These are phyloP conservation scores for Neuroterus valhalla DNA, from an alignment of 1,140 invertebrate species.

Conservation along the genomic window DNA sequence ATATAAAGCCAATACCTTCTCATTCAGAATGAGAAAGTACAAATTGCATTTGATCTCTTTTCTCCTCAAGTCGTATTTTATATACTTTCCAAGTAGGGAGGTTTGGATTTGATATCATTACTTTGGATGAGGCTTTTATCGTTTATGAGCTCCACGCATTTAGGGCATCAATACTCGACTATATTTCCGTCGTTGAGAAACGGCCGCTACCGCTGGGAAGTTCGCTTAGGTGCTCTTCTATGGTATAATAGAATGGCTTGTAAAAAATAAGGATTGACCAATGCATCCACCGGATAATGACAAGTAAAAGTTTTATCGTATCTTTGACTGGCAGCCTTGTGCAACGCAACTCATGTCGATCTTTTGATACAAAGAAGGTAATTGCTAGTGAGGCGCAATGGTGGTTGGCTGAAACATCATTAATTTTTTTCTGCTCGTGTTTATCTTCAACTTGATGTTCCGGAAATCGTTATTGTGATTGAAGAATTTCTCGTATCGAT, in stretches of 20 bases:
- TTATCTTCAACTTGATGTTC: too few species aligned
- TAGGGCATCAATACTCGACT: background rate
- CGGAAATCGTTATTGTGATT: too few species aligned
- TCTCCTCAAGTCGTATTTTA: too few species aligned
- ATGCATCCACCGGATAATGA: conserved; percentile 24
- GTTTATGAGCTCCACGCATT: background rate
- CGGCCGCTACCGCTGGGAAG: background rate
- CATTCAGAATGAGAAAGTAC: too few species aligned
- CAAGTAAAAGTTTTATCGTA: conserved; percentile 8
- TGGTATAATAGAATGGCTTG: background rate
- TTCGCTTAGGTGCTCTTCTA: background rate
- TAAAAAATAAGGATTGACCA: conserved; percentile 13
- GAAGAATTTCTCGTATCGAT: too few species aligned
- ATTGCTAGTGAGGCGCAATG: background rate
- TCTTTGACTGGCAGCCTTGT: background rate
- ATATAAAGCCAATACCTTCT: too few species aligned
- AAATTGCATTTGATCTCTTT: too few species aligned
- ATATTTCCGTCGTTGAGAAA: conserved; percentile 7
- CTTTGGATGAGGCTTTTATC: background rate
- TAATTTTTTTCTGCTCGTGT: too few species aligned
- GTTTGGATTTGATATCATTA: background rate
- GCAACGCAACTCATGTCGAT: background rate
- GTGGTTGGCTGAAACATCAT: too few species aligned
- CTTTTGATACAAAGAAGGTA: background rate
- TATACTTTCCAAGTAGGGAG: background rate